A percentile compares a stretch with the other conserved stretches of the same genome.
phyloP scores from a whole-genome alignment of 2,888 invertebrate species.

The Plebejus melissa region DNA sequence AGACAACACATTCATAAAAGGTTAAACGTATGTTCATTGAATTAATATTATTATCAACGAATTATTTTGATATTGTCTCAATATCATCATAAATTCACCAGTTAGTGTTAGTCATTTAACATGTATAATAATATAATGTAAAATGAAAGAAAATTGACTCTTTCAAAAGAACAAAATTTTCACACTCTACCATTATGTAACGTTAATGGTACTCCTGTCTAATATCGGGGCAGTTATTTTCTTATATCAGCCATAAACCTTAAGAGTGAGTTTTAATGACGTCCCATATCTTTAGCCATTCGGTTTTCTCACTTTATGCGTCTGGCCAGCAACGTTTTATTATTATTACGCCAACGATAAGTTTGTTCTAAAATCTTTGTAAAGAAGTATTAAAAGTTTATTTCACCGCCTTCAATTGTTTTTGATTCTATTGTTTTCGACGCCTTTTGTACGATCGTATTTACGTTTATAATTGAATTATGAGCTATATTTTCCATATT shows the following conservation, averaged over 20 bases:
- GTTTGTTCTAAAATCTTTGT: slow-evolving; percentile 34
- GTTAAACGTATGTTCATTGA: too few species aligned
- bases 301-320: slow-evolving; percentile 52
- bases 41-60: too few species aligned
- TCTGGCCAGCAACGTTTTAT: slow-evolving; percentile 52
- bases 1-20: too few species aligned
- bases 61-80: too few species aligned
- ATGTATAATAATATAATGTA: neutral
- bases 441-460: neutral
- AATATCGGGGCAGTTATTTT: slow-evolving; percentile 21
- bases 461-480: neutral
- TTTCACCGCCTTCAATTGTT: neutral
- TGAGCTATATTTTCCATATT: neutral
- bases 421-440: neutral
- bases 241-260: slow-evolving; percentile 51
- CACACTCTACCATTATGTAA: neutral
- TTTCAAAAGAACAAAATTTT: neutral
- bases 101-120: too few species aligned
- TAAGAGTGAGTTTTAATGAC: slow-evolving; percentile 51
- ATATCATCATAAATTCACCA: too few species aligned
- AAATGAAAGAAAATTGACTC: neutral
- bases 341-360: slow-evolving; percentile 54
- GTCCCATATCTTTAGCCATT: slow-evolving; percentile 61
- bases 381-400: slow-evolving; percentile 13
- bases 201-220: slow-evolving; percentile 2